Evolutionary conservation across 2,113 vertebrate species (phyloP).

Genomic region (Dipodomys merriami): DNA sequence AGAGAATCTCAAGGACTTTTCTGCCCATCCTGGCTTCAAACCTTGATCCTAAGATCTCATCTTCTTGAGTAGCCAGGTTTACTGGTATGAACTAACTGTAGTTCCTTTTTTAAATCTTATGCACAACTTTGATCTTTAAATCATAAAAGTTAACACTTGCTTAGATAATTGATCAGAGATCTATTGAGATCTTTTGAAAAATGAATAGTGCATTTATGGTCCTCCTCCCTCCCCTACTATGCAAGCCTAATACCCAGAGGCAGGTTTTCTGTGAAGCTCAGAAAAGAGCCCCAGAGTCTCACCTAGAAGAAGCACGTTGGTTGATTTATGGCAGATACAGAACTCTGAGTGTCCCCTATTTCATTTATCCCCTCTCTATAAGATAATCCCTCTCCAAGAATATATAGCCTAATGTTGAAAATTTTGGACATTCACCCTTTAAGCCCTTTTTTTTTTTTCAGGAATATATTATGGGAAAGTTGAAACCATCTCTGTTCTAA

Average conservation of each 20-base stretch:
- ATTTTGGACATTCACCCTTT: not conserved
- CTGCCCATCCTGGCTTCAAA: no score
- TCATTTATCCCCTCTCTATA: not conserved
- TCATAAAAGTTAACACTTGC: not conserved
- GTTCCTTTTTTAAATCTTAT: no score
- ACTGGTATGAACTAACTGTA: no score
- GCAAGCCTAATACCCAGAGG: constrained; percentile 61
- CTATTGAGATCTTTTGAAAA: constrained; percentile 51
- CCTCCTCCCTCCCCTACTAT: not conserved
- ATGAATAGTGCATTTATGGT: not conserved
- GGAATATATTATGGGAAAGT: not conserved
- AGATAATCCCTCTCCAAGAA: not conserved
- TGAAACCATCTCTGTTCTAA: not conserved
- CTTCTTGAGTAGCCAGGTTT: no score
- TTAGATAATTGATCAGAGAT: constrained; percentile 50
- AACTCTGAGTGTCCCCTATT: not conserved
- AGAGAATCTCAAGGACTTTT: no score
- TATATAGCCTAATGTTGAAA: not conserved
- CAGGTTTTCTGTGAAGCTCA: constrained; percentile 48
- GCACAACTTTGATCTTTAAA: constrained; percentile 36
- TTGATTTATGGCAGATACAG: not conserved
- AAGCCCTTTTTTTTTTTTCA: constrained; percentile 37
- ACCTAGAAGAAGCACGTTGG: no score
- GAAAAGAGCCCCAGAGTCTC: not conserved
- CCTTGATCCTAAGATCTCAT: no score